These are phyloP conservation scores for Hydropsyche tenuis DNA, from an alignment of 1,140 invertebrate species.

Conservation along the genomic window DNA sequence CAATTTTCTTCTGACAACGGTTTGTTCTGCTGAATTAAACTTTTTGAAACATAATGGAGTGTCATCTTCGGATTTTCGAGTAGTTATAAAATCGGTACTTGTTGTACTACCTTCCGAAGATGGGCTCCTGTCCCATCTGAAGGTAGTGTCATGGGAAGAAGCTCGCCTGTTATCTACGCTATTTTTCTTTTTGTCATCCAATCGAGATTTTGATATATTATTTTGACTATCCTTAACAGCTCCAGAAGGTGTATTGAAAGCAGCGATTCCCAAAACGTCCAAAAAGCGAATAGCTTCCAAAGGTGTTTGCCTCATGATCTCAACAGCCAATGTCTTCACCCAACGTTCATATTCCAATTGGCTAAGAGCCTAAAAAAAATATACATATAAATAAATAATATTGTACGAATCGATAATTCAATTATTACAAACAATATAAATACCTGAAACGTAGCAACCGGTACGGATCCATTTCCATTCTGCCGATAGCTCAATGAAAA, in stretches of 20 bases:
- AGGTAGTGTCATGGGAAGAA: conserved; percentile 50
- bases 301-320: conserved; percentile 69
- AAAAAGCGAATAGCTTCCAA: conserved; percentile 64
- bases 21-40: conserved; percentile 18
- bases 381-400: neutral
- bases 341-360: conserved; percentile 67
- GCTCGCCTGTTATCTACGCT: conserved; percentile 19
- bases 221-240: neutral
- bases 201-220: neutral
- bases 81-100: conserved; percentile 46
- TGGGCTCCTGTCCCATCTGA: conserved; percentile 51
- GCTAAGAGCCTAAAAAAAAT: conserved; percentile 61
- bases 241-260: conserved; percentile 34
- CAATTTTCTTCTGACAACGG: conserved; percentile 45
- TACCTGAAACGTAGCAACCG: conserved; percentile 51
- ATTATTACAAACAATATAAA: conserved; percentile 5
- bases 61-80: conserved; percentile 29
- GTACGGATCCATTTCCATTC: conserved; percentile 37
- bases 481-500: conserved; percentile 50
- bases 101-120: conserved; percentile 58
- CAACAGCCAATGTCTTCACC: conserved; percentile 68
- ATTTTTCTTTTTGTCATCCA: neutral
- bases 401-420: neutral
- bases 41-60: conserved; percentile 39
- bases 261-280: conserved; percentile 59